Evolutionary conservation across 2,113 vertebrate species (phyloP).

Genomic region (Sander vitreus): DNA sequence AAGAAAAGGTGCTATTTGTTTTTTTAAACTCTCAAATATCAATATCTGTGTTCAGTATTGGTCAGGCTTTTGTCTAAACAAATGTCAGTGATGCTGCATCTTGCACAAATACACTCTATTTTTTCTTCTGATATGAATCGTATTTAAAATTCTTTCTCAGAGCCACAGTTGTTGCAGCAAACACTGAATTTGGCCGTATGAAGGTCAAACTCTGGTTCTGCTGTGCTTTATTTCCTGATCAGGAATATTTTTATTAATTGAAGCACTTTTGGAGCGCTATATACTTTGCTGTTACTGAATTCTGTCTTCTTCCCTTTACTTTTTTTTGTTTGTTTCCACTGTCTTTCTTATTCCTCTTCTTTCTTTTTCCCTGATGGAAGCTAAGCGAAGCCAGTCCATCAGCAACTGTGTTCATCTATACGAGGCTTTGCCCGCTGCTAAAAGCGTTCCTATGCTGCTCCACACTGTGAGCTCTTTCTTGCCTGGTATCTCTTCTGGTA

Average conservation of each 20-base stretch:
- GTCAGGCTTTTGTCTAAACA: too few species aligned
- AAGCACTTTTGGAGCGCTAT: slow-evolving; percentile 18
- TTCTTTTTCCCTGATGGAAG: slow-evolving; percentile 84
- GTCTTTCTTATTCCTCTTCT: slow-evolving; percentile 39
- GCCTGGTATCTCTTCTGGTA: slow-evolving; percentile 96
- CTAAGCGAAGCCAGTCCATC: slow-evolving; percentile 99
- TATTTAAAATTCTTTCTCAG: background rate
- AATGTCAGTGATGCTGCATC: too few species aligned
- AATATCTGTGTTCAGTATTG: too few species aligned
- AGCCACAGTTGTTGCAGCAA: background rate
- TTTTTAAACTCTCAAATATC: too few species aligned
- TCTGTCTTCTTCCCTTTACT: slow-evolving; percentile 54
- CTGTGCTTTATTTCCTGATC: background rate
- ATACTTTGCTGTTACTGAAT: slow-evolving; percentile 56
- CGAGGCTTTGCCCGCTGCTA: slow-evolving; percentile 97
- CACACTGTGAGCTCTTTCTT: slow-evolving; percentile 99
- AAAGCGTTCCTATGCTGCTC: slow-evolving; percentile 98
- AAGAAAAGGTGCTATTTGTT: too few species aligned
- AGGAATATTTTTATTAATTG: background rate
- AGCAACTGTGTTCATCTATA: slow-evolving; percentile 98
- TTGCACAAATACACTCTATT: too few species aligned
- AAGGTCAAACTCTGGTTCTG: background rate
- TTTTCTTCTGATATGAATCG: background rate
- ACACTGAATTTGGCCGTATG: background rate
- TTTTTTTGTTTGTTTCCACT: slow-evolving; percentile 52